Evolutionary conservation across 2,888 invertebrate species (phyloP), one percentile per base, ranked within the genome.

Genomic region (Rhabditoides inermis): DNA sequence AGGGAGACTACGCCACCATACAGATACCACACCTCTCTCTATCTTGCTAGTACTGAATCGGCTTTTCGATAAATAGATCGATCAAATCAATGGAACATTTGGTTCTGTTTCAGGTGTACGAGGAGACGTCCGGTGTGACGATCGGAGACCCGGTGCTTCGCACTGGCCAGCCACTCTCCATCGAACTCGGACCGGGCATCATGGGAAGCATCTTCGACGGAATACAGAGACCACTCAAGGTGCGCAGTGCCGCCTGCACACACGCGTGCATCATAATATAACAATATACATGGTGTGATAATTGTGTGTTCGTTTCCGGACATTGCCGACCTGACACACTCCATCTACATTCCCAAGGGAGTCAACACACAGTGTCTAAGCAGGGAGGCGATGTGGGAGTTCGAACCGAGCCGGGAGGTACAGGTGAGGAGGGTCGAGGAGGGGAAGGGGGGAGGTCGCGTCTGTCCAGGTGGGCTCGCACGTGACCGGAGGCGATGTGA

Each of bases 271-370:
- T n/a, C n/a, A n/a, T n/a, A n/a, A n/a, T n/a, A n/a, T n/a, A n/a
- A n/a, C n/a, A n/a, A n/a, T n/a, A n/a, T n/a, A n/a, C n/a, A n/a
- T n/a, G n/a, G n/a, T n/a, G n/a, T n/a, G n/a, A n/a, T n/a, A n/a
- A n/a, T n/a, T n/a, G n/a, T n/a, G n/a, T 5, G 22, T 41, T 10
- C 3, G 2, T 39, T 40, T 28, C 90, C 79, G 51, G 94, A 92
- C 81, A 98, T 99, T 79, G 84, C 87, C 77, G 90, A 90, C 77
- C 80, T 91, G 61, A 90, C 91, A 1, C 83, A 85, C 77, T 91
- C 90, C 77, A 99, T 99, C 81, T 99, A 99, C 84, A 99, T 99
- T 81, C 98, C 98, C 41, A 95, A 94, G 82, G 98, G 95, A 79
- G 85, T 94, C 42, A 22, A 10, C 6, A 47, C 42, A 22, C 5